phyloP scores from a whole-genome alignment of 2,113 vertebrate species.

The Podarcis cretensis region DNA sequence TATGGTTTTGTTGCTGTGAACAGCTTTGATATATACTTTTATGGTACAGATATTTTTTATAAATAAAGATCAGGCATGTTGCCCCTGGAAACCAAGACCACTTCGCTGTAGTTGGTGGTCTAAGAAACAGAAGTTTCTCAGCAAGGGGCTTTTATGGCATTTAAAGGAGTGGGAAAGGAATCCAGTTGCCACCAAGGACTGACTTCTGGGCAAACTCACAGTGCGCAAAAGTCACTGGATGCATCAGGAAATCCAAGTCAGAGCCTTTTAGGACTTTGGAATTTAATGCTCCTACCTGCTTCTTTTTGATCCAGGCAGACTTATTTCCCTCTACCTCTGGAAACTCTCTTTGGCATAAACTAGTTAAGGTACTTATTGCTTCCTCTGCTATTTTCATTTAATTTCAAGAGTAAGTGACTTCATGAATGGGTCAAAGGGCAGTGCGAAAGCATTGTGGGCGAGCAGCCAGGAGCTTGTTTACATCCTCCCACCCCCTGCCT shows the following conservation, averaged over 20 bases:
- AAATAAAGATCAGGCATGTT: no score
- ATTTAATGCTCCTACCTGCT: not conserved
- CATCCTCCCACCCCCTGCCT: not conserved
- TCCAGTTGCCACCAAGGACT: not conserved
- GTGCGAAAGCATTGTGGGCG: not conserved
- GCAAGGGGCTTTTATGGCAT: no score
- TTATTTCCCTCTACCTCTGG: not conserved
- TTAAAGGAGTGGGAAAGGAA: not conserved
- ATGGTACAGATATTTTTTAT: no score
- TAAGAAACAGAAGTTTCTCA: no score
- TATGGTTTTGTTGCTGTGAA: no score
- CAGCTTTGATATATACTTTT: no score
- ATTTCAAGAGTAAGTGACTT: not conserved
- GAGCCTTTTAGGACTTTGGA: no score
- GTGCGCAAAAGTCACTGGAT: not conserved
- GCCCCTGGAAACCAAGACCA: no score
- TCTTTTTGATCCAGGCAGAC: not conserved
- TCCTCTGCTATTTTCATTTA: not conserved
- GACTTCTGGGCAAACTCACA: not conserved
- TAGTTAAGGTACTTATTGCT: not conserved
- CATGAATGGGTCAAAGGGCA: fast-evolving
- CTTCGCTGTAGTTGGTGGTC: no score
- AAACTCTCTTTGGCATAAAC: fast-evolving
- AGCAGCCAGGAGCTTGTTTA: no score
- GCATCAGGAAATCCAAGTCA: not conserved